These are phyloP conservation scores for Eulemur rubriventer DNA, from an alignment of 2,797 vertebrate genomes.

Conservation along the genomic window DNA sequence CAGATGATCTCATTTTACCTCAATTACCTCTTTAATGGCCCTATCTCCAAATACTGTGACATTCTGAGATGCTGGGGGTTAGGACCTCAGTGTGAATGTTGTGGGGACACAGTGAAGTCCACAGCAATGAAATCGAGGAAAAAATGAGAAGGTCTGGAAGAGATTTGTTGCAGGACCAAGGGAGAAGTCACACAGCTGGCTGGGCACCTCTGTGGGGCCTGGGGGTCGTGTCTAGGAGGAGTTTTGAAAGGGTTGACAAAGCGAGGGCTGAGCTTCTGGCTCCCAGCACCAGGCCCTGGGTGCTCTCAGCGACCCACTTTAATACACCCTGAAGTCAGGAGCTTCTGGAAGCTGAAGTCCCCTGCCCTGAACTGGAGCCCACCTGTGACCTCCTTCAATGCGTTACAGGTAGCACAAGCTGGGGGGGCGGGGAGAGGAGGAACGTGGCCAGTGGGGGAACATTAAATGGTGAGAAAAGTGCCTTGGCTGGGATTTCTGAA, in stretches of 20 bases:
- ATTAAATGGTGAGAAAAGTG: neutral
- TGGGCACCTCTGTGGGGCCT: neutral
- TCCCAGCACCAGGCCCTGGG: neutral
- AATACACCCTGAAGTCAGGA: neutral
- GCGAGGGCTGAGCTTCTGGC: neutral
- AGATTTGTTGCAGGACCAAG: neutral
- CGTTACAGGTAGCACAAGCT: neutral
- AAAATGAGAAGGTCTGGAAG: neutral
- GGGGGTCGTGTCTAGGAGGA: rapidly evolving
- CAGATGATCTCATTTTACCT: neutral
- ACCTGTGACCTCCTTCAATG: neutral
- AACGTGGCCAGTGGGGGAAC: neutral
- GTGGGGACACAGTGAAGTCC: neutral
- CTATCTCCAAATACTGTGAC: neutral
- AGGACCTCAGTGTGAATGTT: neutral
- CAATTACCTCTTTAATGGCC: neutral
- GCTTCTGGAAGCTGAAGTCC: neutral
- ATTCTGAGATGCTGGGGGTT: neutral
- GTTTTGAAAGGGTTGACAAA: neutral
- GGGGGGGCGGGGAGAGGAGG: neutral
- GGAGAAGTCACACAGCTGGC: neutral
- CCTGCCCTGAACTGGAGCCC: neutral
- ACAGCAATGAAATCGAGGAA: neutral
- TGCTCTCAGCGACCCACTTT: neutral
- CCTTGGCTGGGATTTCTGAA: conserved; percentile 4